Evolutionary conservation across 2,888 invertebrate genomes (phyloP).

Genomic region (Pyrrhosoma nymphula): DNA sequence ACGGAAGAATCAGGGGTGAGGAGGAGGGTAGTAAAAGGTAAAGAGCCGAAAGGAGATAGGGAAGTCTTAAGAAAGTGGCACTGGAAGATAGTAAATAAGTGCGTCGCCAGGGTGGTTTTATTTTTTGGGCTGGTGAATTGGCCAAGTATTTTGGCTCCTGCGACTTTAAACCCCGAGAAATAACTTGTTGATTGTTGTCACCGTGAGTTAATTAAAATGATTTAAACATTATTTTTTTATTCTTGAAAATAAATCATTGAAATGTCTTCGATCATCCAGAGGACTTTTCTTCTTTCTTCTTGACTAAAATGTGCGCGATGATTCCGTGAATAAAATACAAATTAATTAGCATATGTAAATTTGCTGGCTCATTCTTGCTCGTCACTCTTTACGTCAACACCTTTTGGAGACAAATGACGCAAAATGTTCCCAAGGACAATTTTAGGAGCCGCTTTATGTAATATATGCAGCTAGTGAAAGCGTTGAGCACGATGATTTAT

Average conservation of each 20-base stretch:
- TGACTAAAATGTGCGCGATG: background rate
- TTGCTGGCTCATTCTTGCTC: background rate
- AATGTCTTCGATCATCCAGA: background rate
- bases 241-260: background rate
- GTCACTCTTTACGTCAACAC: constrained; percentile 18
- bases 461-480: background rate
- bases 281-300: background rate
- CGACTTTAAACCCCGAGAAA: background rate
- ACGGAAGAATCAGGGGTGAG: background rate
- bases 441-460: background rate
- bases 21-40: background rate
- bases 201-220: background rate
- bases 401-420: background rate
- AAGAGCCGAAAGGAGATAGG: background rate
- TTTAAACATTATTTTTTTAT: background rate
- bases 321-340: background rate
- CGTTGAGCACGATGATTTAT: too few species aligned
- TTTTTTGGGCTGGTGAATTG: background rate
- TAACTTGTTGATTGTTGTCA: background rate
- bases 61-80: background rate
- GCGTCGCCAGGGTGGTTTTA: background rate
- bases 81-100: background rate
- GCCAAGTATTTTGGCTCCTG: background rate
- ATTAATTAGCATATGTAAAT: background rate
- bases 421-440: background rate